A percentile compares a stretch with the other conserved stretches of the same genome.
Conservation (phyloP, 2,113 vertebrate genomes). For the Neotoma lepida region DNA sequence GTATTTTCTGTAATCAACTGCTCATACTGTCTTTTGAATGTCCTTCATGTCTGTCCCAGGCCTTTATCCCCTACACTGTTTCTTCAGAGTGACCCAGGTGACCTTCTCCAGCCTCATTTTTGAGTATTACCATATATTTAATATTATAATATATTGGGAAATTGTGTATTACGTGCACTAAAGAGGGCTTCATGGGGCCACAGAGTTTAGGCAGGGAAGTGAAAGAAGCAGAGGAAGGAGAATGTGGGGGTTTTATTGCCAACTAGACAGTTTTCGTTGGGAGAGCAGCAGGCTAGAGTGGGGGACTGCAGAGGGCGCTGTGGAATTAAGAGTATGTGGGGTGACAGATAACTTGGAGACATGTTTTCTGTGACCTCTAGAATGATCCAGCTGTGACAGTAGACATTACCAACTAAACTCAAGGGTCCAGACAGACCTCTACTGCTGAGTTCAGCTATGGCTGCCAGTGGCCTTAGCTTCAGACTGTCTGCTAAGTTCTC, state of each 20-base stretch:
- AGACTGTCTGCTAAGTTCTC: not conserved
- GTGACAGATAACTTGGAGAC: not conserved
- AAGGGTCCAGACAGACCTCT: not conserved
- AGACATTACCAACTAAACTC: not conserved
- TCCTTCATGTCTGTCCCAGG: not conserved
- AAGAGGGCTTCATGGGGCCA: not conserved
- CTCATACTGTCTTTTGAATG: not conserved
- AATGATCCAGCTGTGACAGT: not conserved
- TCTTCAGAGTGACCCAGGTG: not conserved
- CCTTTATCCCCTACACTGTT: not conserved
- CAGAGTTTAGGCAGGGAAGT: not conserved
- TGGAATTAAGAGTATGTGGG: not conserved
- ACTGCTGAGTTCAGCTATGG: not conserved
- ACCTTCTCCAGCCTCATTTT: not conserved
- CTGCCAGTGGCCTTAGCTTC: not conserved
- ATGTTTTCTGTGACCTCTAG: too few relatives aligned
- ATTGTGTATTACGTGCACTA: not conserved
- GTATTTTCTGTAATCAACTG: not conserved
- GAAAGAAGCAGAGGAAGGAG: not conserved
- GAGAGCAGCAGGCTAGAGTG: not conserved
- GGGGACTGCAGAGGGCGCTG: not conserved
- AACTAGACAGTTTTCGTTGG: not conserved
- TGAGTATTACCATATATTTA: not conserved
- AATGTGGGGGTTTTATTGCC: not conserved
- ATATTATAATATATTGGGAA: not conserved